These are phyloP conservation scores for Seladonia tumulorum DNA, from an alignment of 2,888 invertebrate species.

Conservation along the genomic window DNA sequence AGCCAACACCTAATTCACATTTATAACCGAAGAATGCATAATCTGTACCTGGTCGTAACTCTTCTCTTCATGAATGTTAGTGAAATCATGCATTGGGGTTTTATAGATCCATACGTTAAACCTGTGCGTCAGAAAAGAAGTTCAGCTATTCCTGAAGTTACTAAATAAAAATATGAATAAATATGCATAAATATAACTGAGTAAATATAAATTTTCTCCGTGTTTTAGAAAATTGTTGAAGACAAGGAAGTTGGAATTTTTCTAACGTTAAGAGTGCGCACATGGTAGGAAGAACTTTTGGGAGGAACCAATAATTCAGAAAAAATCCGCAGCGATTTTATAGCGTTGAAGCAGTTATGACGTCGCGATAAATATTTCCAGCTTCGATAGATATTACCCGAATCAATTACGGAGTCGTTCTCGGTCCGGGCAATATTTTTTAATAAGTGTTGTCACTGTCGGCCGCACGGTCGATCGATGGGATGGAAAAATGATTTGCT, in stretches of 20 bases:
- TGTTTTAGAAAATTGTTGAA: background rate
- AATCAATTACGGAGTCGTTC: background rate
- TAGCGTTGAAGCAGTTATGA: background rate
- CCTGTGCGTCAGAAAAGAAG: background rate
- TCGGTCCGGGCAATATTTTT: background rate
- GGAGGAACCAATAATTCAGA: background rate
- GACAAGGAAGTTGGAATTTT: background rate
- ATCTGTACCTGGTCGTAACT: background rate
- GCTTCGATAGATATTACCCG: background rate
- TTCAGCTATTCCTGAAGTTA: background rate
- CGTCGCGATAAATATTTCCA: background rate
- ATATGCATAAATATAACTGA: no score
- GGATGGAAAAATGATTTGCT: background rate
- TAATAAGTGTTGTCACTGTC: conserved; percentile 4
- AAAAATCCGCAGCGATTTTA: background rate
- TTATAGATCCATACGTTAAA: background rate
- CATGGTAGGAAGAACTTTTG: background rate
- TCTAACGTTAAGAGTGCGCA: background rate
- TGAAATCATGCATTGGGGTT: background rate
- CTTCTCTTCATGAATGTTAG: background rate
- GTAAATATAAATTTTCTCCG: background rate
- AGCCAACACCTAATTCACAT: background rate
- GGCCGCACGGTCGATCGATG: background rate
- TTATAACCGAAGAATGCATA: conserved; percentile 10
- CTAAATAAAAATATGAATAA: no score